Conservation (phyloP, 2,797 vertebrate genomes). For the Spondyliosoma cantharus region DNA sequence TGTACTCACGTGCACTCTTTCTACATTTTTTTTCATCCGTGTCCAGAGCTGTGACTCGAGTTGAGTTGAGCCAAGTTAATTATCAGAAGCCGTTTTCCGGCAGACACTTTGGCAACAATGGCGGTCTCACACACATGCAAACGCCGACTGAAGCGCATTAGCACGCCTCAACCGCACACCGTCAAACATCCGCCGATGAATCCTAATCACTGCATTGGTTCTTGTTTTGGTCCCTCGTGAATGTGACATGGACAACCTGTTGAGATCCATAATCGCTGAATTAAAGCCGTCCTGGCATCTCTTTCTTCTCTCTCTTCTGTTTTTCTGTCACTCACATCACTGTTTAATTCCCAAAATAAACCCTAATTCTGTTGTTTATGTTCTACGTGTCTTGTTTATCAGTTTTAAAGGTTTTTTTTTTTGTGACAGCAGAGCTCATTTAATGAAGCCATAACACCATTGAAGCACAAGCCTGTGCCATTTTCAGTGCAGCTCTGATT, state of each 20-base stretch:
- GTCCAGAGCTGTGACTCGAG: slow-evolving; percentile 66
- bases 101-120: slow-evolving; percentile 47
- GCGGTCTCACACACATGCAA: slow-evolving; percentile 27
- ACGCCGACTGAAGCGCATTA: slow-evolving; percentile 10
- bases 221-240: slow-evolving; percentile 49
- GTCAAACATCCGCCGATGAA: slow-evolving; percentile 53
- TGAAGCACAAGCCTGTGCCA: slow-evolving; percentile 25
- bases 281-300: slow-evolving; percentile 48
- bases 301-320: slow-evolving; percentile 11
- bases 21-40: slow-evolving; percentile 2
- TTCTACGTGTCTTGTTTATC: slow-evolving; percentile 48
- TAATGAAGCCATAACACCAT: slow-evolving; percentile 49
- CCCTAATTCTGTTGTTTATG: slow-evolving; percentile 40
- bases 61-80: slow-evolving; percentile 73
- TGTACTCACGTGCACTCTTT: slow-evolving; percentile 5
- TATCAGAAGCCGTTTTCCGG: slow-evolving; percentile 73
- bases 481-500: slow-evolving; percentile 28
- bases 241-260: slow-evolving; percentile 42
- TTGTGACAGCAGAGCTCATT: slow-evolving; percentile 29
- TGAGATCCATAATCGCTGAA: slow-evolving; percentile 65
- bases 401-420: slow-evolving; percentile 32
- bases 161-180: slow-evolving; percentile 3
- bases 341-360: slow-evolving; percentile 45
- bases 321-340: not conserved
- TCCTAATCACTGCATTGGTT: slow-evolving; percentile 68